Conservation (phyloP, 1,140 invertebrate genomes). For the Linepithema humile region DNA sequence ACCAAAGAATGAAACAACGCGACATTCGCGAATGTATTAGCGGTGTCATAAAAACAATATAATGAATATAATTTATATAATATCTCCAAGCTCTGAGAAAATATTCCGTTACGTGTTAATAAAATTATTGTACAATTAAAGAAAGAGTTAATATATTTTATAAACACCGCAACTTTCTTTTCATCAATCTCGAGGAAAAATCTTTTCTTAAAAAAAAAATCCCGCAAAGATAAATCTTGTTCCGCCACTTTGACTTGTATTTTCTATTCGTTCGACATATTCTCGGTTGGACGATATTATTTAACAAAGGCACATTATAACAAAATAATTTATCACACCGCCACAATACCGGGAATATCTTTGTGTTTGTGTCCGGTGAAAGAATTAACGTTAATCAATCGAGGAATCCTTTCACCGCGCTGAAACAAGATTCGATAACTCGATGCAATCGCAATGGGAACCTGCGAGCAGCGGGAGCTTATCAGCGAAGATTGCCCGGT, state of each 20-base stretch:
- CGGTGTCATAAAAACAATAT: too few species aligned
- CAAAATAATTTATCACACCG: background rate
- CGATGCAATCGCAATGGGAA: constrained; percentile 29
- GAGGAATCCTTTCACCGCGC: background rate
- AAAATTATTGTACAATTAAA: too few species aligned
- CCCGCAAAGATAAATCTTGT: background rate
- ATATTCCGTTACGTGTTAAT: too few species aligned
- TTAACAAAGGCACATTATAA: background rate
- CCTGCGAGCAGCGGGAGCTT: constrained; percentile 39
- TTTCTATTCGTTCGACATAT: background rate
- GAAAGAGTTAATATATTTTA: background rate
- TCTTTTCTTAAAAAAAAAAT: background rate
- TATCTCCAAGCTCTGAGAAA: too few species aligned
- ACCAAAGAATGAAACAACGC: too few species aligned
- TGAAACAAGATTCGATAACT: constrained; percentile 45
- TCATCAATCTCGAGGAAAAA: background rate
- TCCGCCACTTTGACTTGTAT: background rate
- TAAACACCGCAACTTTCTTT: background rate
- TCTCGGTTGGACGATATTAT: background rate
- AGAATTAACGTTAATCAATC: constrained; percentile 27
- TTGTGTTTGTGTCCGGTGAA: background rate
- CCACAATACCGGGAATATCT: background rate
- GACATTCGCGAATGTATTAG: too few species aligned
- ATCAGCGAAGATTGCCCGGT: constrained; percentile 43
- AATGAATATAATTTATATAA: too few species aligned